Evolutionary conservation across 2,888 invertebrate species (phyloP).

Genomic region (Mesorhabditis sp.): DNA sequence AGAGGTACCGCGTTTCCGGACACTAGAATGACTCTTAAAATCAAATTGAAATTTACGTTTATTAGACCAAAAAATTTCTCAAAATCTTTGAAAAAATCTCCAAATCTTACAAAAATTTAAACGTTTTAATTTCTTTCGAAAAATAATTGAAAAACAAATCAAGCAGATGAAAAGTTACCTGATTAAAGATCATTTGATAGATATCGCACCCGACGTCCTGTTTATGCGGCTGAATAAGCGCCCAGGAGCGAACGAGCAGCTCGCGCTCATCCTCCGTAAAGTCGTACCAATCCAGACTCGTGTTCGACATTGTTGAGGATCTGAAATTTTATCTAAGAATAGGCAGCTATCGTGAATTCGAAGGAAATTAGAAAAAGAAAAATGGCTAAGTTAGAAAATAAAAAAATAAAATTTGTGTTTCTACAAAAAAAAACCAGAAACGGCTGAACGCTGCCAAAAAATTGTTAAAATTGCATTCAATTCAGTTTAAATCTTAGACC

Average conservation of each 20-base stretch:
- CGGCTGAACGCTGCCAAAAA: neutral
- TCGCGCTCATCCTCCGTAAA: constrained; percentile 38
- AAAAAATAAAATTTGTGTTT: neutral
- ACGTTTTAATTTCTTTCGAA: neutral
- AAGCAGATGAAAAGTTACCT: constrained; percentile 24
- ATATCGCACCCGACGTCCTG: constrained; percentile 38
- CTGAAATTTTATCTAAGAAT: neutral
- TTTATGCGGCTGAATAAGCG: constrained; percentile 28
- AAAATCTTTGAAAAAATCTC: constrained; percentile 9
- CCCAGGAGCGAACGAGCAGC: constrained; percentile 33
- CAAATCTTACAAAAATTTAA: neutral
- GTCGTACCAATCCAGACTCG: constrained; percentile 27
- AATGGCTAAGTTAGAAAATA: no score
- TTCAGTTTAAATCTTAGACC: neutral
- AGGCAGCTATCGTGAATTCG: neutral
- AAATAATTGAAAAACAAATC: neutral
- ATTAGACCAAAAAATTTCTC: neutral
- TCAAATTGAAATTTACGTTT: neutral
- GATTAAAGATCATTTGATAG: constrained; percentile 53
- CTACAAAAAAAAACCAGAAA: neutral
- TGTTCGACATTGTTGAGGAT: neutral
- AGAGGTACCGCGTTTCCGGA: constrained; percentile 39
- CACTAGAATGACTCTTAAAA: constrained; percentile 29
- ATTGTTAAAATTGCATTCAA: neutral
- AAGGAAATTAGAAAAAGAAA: neutral